Percentiles rank a stretch among this genome's conserved stretches.
Evolutionary conservation across 1,140 invertebrate species (phyloP).

Genomic region (Listronotus oregonensis): DNA sequence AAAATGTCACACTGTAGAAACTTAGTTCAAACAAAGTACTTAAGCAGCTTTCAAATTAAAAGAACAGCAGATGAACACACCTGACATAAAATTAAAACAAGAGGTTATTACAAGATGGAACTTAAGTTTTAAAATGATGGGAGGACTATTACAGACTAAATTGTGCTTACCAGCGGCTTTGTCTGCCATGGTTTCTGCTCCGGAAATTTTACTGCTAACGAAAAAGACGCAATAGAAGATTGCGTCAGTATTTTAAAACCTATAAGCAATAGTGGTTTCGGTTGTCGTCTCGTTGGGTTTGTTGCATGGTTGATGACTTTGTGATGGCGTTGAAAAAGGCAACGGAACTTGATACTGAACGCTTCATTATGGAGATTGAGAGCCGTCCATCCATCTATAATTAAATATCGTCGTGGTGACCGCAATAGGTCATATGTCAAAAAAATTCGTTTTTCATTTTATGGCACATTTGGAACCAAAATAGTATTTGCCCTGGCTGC

Average conservation of each 20-base stretch:
- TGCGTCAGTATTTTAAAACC: constrained; percentile 27
- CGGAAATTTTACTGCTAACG: constrained; percentile 28
- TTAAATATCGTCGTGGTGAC: constrained; percentile 30
- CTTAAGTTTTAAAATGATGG: constrained; percentile 49
- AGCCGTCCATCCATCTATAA: too few relatives aligned
- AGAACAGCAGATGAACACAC: constrained; percentile 37
- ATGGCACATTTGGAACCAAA: too few relatives aligned
- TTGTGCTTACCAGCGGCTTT: constrained; percentile 28
- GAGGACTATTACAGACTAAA: constrained; percentile 43
- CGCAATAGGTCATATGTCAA: constrained; percentile 39
- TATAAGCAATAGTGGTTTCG: constrained; percentile 5
- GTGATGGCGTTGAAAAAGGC: too few relatives aligned
- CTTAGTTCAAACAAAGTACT: too few relatives aligned
- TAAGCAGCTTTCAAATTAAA: too few relatives aligned
- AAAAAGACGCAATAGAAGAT: constrained; percentile 17
- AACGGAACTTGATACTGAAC: too few relatives aligned
- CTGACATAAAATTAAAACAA: constrained; percentile 45
- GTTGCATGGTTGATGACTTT: too few relatives aligned
- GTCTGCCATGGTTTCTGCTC: constrained; percentile 16
- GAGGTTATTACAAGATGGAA: constrained; percentile 52
- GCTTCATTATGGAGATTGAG: too few relatives aligned
- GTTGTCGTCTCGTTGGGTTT: too few relatives aligned
- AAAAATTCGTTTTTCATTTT: too few relatives aligned
- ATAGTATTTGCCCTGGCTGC: too few relatives aligned
- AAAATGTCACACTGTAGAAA: constrained; percentile 27